Evolutionary conservation across 2,797 vertebrate species (phyloP), one percentile per base, ranked within the genome.

Genomic region (Gymnopithys bicolor): DNA sequence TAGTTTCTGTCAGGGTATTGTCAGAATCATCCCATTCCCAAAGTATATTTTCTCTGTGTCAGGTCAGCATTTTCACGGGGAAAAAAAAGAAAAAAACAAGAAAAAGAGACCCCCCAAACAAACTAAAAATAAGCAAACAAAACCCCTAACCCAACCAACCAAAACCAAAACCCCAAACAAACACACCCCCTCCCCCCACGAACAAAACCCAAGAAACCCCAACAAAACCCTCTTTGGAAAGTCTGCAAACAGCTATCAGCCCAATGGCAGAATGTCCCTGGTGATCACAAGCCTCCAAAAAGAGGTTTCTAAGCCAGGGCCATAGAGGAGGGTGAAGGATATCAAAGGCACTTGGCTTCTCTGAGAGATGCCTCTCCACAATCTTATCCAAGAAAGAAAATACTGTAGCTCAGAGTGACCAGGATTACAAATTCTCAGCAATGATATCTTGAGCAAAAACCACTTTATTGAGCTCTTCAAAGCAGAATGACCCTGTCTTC

Each of bases 1-100:
- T 45, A 5, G 67, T 79, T 95, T 84, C 77, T 95, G 83, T 93
- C 94, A 91, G 79, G 78, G 41, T 63, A 30, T 49, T 89, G 87
- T 95, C 90, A 95, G 91, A 86, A 89, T 93, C 88, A 94, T 90
- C 74, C 67, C 51, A 55, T 94, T 94, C 73, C 84, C 33, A 13
- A 78, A 86, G 69, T 78, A 49, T 59, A 66, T 62, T 74, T 80
- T 71, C 21, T 88, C 78, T 84, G 48, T 93, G 74, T 69, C 76
- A 76, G 73, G 64, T 88, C 87, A 85, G 69, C 76, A 48, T 84
- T 95, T 95, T 62, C 23, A 7, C 48, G 10, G 28, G 7, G 19
- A 10, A 49, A 59, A 33, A 27, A 11, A 2, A 4, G 5, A 35
- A 27, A 4, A 8, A 24, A 24, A 23, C 30, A 7, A 17, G 8